Conservation (phyloP, 2,797 vertebrate species). For the Pseudomugil gertrudae region DNA sequence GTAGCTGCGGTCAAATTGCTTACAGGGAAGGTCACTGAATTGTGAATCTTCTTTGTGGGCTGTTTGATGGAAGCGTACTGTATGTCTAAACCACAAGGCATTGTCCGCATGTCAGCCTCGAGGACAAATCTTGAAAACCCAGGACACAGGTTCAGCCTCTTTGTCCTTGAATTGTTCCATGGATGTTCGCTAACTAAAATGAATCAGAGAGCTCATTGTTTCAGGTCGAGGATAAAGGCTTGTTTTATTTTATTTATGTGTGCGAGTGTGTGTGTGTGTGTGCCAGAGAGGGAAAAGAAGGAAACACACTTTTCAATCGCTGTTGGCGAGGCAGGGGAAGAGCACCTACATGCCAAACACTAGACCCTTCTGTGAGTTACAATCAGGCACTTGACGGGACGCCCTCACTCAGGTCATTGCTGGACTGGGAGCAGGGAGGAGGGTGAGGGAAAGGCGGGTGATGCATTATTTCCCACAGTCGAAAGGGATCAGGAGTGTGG, state of each 20-base stretch:
- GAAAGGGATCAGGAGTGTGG: constrained; percentile 47
- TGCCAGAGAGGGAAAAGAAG: constrained; percentile 10
- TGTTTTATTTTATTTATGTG: constrained; percentile 52
- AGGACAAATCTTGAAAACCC: constrained; percentile 53
- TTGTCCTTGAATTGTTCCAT: constrained; percentile 63
- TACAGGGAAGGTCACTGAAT: constrained; percentile 60
- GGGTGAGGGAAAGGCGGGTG: neutral
- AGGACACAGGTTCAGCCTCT: constrained; percentile 20
- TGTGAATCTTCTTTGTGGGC: constrained; percentile 42
- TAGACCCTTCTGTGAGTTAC: constrained; percentile 56
- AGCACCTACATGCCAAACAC: constrained; percentile 65
- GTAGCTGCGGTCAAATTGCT: constrained; percentile 45
- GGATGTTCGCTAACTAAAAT: constrained; percentile 39
- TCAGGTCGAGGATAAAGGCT: constrained; percentile 50
- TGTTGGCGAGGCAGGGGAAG: constrained; percentile 44
- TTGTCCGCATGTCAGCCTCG: constrained; percentile 51
- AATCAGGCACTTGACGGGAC: constrained; percentile 53
- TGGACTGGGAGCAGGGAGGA: constrained; percentile 17
- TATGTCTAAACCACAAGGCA: constrained; percentile 52
- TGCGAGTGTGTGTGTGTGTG: constrained; percentile 22
- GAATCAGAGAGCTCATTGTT: constrained; percentile 59
- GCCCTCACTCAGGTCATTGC: constrained; percentile 18
- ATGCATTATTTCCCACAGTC: constrained; percentile 62
- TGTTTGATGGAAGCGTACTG: constrained; percentile 54
- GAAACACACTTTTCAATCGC: constrained; percentile 30